Conservation (phyloP, 1,140 invertebrate species). For the Drosophila gunungcola region DNA sequence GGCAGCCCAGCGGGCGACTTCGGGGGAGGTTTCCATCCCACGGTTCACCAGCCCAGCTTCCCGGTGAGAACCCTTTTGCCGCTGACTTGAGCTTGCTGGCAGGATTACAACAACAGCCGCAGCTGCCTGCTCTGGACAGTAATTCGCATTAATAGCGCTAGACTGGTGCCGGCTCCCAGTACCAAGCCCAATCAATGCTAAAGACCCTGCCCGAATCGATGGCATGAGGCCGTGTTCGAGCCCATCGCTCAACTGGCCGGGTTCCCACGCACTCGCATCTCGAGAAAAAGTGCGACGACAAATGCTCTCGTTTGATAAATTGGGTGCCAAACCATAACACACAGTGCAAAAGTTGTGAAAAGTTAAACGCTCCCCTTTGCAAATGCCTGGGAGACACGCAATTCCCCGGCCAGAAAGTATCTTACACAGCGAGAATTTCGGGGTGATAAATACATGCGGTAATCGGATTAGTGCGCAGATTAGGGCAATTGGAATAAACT, state of each 20-base stretch:
- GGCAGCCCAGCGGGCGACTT: slow-evolving; percentile 56
- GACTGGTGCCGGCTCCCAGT: slow-evolving; percentile 52
- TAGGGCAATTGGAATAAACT: slow-evolving; percentile 21
- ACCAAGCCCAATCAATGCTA: slow-evolving; percentile 34
- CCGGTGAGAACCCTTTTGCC: slow-evolving; percentile 26
- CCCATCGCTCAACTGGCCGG: slow-evolving; percentile 50
- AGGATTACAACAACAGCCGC: slow-evolving; percentile 73
- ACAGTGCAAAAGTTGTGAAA: slow-evolving; percentile 69
- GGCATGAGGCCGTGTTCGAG: not conserved
- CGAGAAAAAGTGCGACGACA: slow-evolving; percentile 59
- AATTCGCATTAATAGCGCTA: slow-evolving; percentile 76
- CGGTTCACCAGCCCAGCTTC: slow-evolving; percentile 13
- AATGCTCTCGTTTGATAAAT: slow-evolving; percentile 71
- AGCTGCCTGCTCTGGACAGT: slow-evolving; percentile 58
- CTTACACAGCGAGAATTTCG: slow-evolving; percentile 39
- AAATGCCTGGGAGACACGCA: slow-evolving; percentile 65
- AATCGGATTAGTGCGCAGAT: slow-evolving; percentile 28
- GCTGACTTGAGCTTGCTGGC: slow-evolving; percentile 58
- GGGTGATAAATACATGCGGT: slow-evolving; percentile 27
- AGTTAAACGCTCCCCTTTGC: slow-evolving; percentile 72
- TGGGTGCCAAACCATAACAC: slow-evolving; percentile 70
- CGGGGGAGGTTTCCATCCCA: slow-evolving; percentile 46
- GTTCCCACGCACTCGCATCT: slow-evolving; percentile 68
- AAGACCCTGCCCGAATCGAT: slow-evolving; percentile 1
- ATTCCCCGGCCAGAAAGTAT: slow-evolving; percentile 8